Base-by-base conservation (phyloP, 2,888 invertebrate species). In the Archips xylosteana region DNA sequence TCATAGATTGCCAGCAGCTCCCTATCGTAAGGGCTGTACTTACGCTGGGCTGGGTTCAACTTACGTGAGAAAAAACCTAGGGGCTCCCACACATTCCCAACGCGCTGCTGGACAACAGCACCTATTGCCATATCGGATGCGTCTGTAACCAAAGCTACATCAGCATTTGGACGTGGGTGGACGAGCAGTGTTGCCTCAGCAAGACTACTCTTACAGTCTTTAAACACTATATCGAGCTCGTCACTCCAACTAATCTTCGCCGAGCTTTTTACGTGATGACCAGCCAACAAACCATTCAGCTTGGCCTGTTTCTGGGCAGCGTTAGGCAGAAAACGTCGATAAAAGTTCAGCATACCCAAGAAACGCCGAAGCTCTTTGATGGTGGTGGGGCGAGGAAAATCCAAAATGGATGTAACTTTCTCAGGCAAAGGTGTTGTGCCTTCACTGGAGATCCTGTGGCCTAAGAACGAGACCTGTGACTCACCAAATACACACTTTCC, bases 11-110 rank as follows among this genome's bases (percentile, higher is more conserved):
- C 86, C 5, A 84, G 76, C 0, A 89, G 78, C 76, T 88, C 85
- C 2, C 86, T 42, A 70, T 88, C 85, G 73, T 87, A 87, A 3
- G 81, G 77, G 59, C 82, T 80, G 74, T 87, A 89, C n/a, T 82
- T 84, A n/a, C 39, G 64, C 75, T 89, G 78, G 0, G 83, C 75
- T 34, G 77, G 60, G n/a, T 72, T 77, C 2, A 86, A 72, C 64
- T 83, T 85, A 61, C 76, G 78, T 5, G 82, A 84, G 71, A 83
- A 86, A 68, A 85, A 87, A 2, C 81, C 81, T 36, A 63, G 23
- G 10, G 54, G 54, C 23, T 57, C 54, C 54, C 54, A 57, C 54
- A 4, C 45, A 15, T 34, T 23, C 47, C 39, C 42, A 6, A 66
- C 42, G 3, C 8, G 39, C 12, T 66, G 47, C 13, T 68, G 59